Evolutionary conservation across 35 echinoderm and acorn worm genomes (phyloP).

Genomic region (Lytechinus pictus): DNA sequence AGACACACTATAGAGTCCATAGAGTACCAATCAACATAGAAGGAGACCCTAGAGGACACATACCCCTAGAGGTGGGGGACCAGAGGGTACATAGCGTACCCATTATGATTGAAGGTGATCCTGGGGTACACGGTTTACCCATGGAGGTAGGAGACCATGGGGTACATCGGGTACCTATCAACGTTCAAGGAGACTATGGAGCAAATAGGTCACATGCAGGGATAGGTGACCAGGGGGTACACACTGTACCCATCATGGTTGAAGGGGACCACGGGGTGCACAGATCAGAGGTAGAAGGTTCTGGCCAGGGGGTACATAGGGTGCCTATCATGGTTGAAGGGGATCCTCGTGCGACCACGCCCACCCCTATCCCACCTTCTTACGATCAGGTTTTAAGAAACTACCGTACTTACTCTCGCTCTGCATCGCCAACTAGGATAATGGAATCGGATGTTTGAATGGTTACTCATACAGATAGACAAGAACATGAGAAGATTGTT

Average conservation of each 20-base stretch:
- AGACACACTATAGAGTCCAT: background rate
- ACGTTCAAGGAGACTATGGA: background rate
- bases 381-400: slow-evolving; percentile 30
- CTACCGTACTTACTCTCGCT: slow-evolving; percentile 17
- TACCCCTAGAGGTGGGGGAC: no score
- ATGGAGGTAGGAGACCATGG: no score
- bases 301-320: background rate
- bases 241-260: background rate
- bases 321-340: background rate
- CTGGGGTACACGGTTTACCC: background rate
- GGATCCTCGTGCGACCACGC: background rate
- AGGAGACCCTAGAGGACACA: background rate
- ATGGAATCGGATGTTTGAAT: background rate
- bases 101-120: background rate
- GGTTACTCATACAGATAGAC: background rate
- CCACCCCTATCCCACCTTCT: slow-evolving; percentile 8
- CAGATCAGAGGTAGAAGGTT: background rate
- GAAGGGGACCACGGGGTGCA: background rate
- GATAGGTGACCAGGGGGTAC: background rate
- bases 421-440: background rate
- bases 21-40: background rate
- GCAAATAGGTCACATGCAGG: background rate
- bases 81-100: background rate
- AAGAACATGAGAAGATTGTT: background rate
- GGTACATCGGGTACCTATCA: background rate